phyloP scores from a whole-genome alignment of 2,113 vertebrate species.

The Urocitellus parryii region DNA sequence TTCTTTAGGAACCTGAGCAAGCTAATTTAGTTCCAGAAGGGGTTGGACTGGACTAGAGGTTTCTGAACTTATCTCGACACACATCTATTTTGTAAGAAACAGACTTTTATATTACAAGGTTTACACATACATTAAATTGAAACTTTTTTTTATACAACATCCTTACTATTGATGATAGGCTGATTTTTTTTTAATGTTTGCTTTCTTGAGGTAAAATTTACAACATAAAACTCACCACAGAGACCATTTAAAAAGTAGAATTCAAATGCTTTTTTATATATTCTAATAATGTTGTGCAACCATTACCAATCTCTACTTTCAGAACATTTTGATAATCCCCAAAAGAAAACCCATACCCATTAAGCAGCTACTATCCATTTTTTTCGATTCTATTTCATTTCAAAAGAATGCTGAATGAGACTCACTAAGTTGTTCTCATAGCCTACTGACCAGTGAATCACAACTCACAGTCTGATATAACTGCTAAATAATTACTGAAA shows the following conservation, averaged over 20 bases:
- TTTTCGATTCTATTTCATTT: not conserved
- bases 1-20: not conserved
- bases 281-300: not conserved
- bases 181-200: not conserved
- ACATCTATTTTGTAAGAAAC: not conserved
- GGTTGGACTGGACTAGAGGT: not conserved
- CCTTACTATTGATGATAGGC: not conserved
- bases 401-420: conserved; percentile 14
- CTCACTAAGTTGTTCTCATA: not conserved
- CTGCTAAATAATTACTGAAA: not conserved
- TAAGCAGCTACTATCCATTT: not conserved
- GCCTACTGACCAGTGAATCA: not conserved
- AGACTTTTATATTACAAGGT: not conserved
- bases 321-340: not conserved
- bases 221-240: not conserved
- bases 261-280: not conserved
- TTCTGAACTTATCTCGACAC: not conserved
- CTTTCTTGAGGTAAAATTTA: not conserved
- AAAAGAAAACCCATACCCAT: too few relatives aligned
- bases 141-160: not conserved
- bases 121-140: not conserved
- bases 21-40: not conserved
- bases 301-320: not conserved
- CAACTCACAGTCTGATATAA: conserved; percentile 14
- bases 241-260: not conserved